phyloP scores from a whole-genome alignment of 2,113 vertebrate genomes.

The Cyrtonyx montezumae region DNA sequence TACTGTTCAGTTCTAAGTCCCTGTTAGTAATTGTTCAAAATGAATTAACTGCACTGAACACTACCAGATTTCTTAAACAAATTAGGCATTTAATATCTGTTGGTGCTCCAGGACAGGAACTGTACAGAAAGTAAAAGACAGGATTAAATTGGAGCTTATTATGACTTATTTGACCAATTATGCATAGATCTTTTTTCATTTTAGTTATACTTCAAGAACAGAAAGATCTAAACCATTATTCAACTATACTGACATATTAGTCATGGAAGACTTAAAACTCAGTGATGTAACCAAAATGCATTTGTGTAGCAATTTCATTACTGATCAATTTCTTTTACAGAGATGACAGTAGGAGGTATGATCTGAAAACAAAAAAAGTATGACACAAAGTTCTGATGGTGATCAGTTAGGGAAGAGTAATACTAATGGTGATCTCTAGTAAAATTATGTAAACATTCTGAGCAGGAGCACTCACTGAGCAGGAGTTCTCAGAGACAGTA shows the following conservation, averaged over 20 bases:
- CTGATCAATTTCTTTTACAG: not conserved
- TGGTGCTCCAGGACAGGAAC: not conserved
- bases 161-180: not conserved
- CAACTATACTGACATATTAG: not conserved
- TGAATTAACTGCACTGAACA: slow-evolving; percentile 32
- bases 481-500: not conserved
- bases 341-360: not conserved
- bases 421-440: not conserved
- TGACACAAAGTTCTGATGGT: not conserved
- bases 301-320: not conserved
- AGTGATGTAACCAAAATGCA: not conserved
- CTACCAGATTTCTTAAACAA: slow-evolving; percentile 30
- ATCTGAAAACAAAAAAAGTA: not conserved
- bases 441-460: not conserved
- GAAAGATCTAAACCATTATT: not conserved
- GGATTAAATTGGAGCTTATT: not conserved
- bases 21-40: slow-evolving; percentile 15
- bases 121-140: not conserved
- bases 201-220: not conserved
- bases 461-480: not conserved
- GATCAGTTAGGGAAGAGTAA: accelerated
- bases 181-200: not conserved
- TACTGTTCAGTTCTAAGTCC: not conserved
- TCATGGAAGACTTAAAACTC: not conserved
- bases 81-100: not conserved